These are phyloP conservation scores for Hippolais icterina DNA, from an alignment of 2,113 vertebrate genomes.

Conservation along the genomic window DNA sequence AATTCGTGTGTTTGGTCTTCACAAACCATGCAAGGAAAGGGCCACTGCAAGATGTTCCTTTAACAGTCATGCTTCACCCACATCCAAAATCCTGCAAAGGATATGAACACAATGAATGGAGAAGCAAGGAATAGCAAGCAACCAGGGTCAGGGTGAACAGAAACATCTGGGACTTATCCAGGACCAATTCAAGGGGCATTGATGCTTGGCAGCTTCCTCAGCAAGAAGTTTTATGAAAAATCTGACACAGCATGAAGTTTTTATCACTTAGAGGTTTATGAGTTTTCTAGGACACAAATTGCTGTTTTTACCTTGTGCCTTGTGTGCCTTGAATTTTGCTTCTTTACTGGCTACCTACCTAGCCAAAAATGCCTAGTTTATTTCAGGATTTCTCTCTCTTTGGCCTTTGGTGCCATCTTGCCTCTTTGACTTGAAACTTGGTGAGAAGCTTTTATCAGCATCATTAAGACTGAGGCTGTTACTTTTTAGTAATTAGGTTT, in stretches of 20 bases:
- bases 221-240: neutral
- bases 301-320: neutral
- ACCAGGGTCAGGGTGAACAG: neutral
- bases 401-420: neutral
- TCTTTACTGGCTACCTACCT: neutral
- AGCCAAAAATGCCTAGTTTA: neutral
- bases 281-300: neutral
- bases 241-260: neutral
- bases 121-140: neutral
- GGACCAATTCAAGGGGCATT: neutral
- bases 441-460: neutral
- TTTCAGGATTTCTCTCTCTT: neutral
- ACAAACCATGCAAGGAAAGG: neutral
- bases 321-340: neutral
- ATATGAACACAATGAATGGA: neutral
- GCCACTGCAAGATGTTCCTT: neutral
- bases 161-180: neutral
- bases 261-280: neutral
- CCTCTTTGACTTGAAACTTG: neutral
- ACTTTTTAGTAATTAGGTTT: neutral
- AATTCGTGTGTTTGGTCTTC: neutral
- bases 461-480: neutral
- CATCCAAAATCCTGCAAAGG: neutral
- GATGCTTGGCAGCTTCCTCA: neutral
- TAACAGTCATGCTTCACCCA: neutral